Evolutionary conservation across 2,113 vertebrate species (phyloP), one percentile per base, ranked within the genome.

Genomic region (Protomyctophum bolini): DNA sequence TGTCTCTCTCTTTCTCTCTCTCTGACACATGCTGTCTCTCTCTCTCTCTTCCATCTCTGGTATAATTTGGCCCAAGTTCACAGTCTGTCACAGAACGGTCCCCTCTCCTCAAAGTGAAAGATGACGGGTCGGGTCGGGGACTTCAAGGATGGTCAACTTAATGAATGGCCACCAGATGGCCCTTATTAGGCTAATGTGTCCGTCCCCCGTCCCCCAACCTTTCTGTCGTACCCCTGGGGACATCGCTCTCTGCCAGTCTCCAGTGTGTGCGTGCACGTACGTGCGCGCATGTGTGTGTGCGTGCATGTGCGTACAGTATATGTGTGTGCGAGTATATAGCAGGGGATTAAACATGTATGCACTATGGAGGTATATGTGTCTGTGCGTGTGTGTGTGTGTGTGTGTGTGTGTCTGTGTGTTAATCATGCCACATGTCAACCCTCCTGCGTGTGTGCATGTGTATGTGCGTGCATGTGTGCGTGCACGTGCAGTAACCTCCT

Each of bases 141-240:
- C 87, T 88, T 91, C 86, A 90, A 91, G 90, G 89, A 92, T 90
- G 91, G 86, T 91, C 87, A 89, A 91, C 83, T 89, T 93, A 94
- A 93, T 93, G 92, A 92, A 93, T 92, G 89, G 86, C 89, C 86
- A 92, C 86, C 93, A 93, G 92, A 94, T 94, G 93, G 91, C 83
- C 87, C 88, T 91, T 93, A 92, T 93, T 93, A 94, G 90, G 91
- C 88, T 93, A 94, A 92, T 92, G 92, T 86, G 89, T 86, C 88
- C 81, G n/a, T n/a, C 78, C 85, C 73, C 21, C 21, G n/a, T n/a
- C 21, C 21, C 21, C 21, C n/a, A n/a, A n/a, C n/a, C 21, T 21
- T 21, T 21, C 21, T 21, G 21, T 70, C 51, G 67, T 70, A 57
- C 71, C 88, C 88, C 80, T 82, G 86, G 87, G 87, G 81, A 88